These are phyloP conservation scores for Bambusicola thoracicus DNA, from an alignment of 2,113 vertebrate species.

Conservation along the genomic window DNA sequence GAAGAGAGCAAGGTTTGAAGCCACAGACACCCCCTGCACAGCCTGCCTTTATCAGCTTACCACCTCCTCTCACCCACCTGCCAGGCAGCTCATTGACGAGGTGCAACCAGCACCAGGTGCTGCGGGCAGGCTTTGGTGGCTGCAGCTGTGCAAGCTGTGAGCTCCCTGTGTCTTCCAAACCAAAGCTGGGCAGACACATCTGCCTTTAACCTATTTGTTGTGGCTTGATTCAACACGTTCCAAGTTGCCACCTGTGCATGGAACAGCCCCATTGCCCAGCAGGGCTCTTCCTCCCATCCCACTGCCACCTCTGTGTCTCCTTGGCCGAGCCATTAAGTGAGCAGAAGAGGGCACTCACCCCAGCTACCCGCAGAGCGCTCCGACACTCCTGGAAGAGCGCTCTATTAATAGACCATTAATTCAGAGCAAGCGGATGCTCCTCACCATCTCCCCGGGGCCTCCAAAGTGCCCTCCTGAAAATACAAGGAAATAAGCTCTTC, in stretches of 20 bases:
- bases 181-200: slow-evolving; percentile 18
- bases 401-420: neutral
- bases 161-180: slow-evolving; percentile 10
- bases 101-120: neutral
- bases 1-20: neutral
- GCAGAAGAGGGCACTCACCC: neutral
- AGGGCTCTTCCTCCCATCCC: neutral
- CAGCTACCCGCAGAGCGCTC: accelerated
- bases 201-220: slow-evolving; percentile 27
- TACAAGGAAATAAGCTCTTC: neutral
- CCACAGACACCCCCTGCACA: neutral
- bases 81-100: accelerated
- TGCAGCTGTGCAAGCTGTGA: neutral
- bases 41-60: neutral
- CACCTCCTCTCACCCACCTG: neutral
- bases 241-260: neutral
- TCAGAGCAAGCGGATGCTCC: neutral
- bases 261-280: slow-evolving; percentile 28
- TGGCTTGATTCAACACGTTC: neutral
- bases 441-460: neutral
- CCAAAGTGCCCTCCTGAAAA: neutral
- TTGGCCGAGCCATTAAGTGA: accelerated
- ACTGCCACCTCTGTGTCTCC: neutral
- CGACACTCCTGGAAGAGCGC: accelerated
- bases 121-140: neutral